Conservation (phyloP, 2,113 vertebrate species). For the Brevimyrus niger region DNA sequence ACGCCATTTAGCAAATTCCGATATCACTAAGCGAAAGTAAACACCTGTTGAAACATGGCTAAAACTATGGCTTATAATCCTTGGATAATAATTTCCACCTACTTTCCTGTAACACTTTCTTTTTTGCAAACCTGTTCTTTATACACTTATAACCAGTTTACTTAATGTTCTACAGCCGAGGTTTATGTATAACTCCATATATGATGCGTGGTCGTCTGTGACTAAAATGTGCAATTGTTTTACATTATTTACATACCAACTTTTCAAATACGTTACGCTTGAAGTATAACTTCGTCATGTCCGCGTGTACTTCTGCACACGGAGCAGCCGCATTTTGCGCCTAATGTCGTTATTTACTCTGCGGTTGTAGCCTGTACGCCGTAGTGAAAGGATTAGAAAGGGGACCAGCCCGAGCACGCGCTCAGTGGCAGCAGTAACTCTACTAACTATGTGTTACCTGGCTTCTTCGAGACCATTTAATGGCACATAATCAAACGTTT, state of each 20-base stretch:
- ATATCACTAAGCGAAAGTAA: background rate
- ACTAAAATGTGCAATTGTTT: background rate
- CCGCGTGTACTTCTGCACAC: background rate
- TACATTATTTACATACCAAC: background rate
- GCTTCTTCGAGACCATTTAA: background rate
- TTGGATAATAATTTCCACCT: background rate
- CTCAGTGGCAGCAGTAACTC: background rate
- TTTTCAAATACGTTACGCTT: background rate
- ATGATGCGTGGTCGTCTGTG: background rate
- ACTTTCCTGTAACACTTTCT: background rate
- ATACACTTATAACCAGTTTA: background rate
- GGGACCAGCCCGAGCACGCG: constrained; percentile 9
- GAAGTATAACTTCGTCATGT: background rate
- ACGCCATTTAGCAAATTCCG: background rate
- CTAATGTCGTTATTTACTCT: background rate
- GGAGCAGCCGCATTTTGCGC: background rate
- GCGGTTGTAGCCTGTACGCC: background rate
- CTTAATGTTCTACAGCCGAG: background rate
- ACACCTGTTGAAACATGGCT: background rate
- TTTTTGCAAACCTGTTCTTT: background rate
- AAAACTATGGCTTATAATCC: background rate
- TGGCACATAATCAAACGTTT: background rate
- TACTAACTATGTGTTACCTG: background rate
- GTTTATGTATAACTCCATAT: background rate
- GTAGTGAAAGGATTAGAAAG: background rate